Evolutionary conservation across 1,140 invertebrate species (phyloP).

Genomic region (Planococcus citri): DNA sequence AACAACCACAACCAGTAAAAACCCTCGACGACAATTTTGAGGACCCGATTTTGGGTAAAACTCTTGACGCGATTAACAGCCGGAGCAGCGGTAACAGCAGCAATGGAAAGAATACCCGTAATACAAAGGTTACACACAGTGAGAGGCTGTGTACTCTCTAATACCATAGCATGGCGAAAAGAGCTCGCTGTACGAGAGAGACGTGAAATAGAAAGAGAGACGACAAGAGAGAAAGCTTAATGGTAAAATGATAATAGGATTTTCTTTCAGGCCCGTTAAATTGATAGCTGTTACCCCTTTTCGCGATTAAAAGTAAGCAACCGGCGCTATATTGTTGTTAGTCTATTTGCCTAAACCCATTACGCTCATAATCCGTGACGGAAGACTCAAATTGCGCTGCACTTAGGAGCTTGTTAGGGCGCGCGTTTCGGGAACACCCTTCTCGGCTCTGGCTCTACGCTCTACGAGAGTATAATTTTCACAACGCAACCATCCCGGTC

Average conservation of each 20-base stretch:
- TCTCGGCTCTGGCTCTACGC: too few species aligned
- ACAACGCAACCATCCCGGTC: neutral
- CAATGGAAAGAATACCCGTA: too few species aligned
- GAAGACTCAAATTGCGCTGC: constrained; percentile 17
- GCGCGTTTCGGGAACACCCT: neutral
- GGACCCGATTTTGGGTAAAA: too few species aligned
- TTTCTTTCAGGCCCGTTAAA: constrained; percentile 8
- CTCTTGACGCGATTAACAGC: too few species aligned
- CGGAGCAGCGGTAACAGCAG: too few species aligned
- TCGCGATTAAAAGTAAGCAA: constrained; percentile 14
- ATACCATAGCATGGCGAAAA: too few species aligned
- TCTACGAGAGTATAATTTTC: neutral
- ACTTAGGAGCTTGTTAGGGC: constrained; percentile 10
- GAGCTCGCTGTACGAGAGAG: too few species aligned
- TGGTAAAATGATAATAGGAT: constrained; percentile 18
- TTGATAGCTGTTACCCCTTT: constrained; percentile 17
- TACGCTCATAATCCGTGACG: constrained; percentile 13
- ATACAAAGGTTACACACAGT: too few species aligned
- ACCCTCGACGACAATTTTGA: too few species aligned
- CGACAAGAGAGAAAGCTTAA: neutral
- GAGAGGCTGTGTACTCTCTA: too few species aligned
- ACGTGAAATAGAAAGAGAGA: too few species aligned
- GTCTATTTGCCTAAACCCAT: constrained; percentile 19
- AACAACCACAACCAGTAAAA: too few species aligned
- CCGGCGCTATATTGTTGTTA: constrained; percentile 8